phyloP scores from a whole-genome alignment of 2,888 invertebrate species.

The Agrilus biguttatus region DNA sequence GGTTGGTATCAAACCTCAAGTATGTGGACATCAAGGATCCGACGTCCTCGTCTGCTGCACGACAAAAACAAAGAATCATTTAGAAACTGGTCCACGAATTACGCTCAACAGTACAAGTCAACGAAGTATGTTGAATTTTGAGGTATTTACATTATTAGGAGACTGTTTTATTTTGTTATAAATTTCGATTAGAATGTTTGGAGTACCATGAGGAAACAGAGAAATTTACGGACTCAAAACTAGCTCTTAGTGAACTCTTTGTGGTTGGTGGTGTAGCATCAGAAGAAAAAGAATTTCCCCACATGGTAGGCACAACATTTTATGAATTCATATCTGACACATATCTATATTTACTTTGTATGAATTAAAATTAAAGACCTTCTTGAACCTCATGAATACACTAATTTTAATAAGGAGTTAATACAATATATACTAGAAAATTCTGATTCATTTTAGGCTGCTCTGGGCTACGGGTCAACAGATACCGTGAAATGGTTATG shows the following conservation, averaged over 20 bases:
- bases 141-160: too few relatives aligned
- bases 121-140: neutral
- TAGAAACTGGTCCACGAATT: neutral
- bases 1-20: slow-evolving; percentile 1
- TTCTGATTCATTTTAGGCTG: slow-evolving; percentile 4
- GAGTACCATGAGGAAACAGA: too few relatives aligned
- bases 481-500: slow-evolving; percentile 35
- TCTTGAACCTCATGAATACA: too few relatives aligned
- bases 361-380: too few relatives aligned
- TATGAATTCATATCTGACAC: neutral
- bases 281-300: slow-evolving; percentile 23
- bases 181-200: too few relatives aligned
- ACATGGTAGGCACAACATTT: slow-evolving; percentile 19
- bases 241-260: neutral
- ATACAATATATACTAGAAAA: too few relatives aligned
- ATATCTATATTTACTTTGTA: neutral
- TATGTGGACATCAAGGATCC: slow-evolving; percentile 6
- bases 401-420: too few relatives aligned
- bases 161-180: too few relatives aligned
- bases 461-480: slow-evolving; percentile 7
- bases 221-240: too few relatives aligned
- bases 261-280: slow-evolving; percentile 18
- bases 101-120: slow-evolving; percentile 2
- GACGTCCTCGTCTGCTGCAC: slow-evolving; percentile 9
- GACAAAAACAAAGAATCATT: neutral